Evolutionary conservation across 2,113 vertebrate genomes (phyloP).

Genomic region (Chionodraco myersi): DNA sequence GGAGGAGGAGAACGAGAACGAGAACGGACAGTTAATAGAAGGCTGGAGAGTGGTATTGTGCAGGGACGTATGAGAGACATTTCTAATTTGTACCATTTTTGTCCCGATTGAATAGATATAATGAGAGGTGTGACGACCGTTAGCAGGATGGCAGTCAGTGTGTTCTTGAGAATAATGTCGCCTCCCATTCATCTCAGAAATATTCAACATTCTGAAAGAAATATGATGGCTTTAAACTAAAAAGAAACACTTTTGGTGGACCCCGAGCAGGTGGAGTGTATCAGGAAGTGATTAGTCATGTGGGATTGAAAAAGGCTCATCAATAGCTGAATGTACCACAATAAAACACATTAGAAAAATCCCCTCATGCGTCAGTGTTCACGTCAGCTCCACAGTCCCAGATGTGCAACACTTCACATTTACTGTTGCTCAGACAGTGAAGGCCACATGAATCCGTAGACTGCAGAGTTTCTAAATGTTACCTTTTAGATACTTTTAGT

Average conservation of each 20-base stretch:
- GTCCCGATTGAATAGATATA: constrained; percentile 26
- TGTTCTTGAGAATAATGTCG: constrained; percentile 21
- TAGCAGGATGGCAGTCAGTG: constrained; percentile 12
- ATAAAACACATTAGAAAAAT: background rate
- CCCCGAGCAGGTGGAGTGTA: background rate
- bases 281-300: background rate
- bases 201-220: background rate
- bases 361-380: background rate
- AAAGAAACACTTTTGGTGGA: background rate
- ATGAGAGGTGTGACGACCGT: constrained; percentile 36
- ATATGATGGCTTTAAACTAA: background rate
- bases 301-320: background rate
- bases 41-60: constrained; percentile 5
- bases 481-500: too few relatives aligned
- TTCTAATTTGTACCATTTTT: background rate
- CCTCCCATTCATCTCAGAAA: constrained; percentile 10
- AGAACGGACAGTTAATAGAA: too few relatives aligned
- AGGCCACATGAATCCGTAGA: background rate
- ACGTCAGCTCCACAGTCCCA: background rate
- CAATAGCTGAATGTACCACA: background rate
- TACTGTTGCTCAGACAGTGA: background rate
- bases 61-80: constrained; percentile 22
- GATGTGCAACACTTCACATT: background rate
- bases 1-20: too few relatives aligned
- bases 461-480: too few relatives aligned